phyloP scores from a whole-genome alignment of 1,140 invertebrate genomes.

The fruit fly (Drosophila melanogaster) region DNA sequence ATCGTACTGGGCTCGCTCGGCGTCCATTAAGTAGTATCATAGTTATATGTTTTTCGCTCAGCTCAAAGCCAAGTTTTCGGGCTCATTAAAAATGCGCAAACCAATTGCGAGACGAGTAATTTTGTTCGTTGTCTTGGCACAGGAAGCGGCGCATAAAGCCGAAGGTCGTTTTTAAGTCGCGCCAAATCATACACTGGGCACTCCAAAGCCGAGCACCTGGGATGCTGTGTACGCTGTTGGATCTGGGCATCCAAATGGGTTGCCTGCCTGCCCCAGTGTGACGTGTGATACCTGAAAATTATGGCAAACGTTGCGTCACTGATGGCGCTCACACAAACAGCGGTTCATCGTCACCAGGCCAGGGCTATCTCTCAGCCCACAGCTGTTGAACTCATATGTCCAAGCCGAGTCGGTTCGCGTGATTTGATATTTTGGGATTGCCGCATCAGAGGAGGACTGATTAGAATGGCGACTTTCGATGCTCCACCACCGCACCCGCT shows the following conservation, averaged over 20 bases:
- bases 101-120: conserved; percentile 42
- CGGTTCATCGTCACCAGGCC: conserved; percentile 6
- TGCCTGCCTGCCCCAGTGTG: neutral
- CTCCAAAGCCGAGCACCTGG: conserved; percentile 1
- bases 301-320: conserved; percentile 24
- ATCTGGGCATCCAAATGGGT: neutral
- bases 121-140: conserved; percentile 28
- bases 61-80: conserved; percentile 32
- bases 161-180: conserved; percentile 23
- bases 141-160: conserved; percentile 24
- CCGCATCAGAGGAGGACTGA: conserved; percentile 19
- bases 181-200: conserved; percentile 6
- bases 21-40: too few species aligned
- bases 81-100: conserved; percentile 49
- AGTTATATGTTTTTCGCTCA: neutral
- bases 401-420: neutral
- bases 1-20: conserved; percentile 16
- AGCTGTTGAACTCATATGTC: conserved; percentile 10
- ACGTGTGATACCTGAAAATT: neutral
- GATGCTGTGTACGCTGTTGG: neutral
- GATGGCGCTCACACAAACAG: too few species aligned
- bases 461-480: conserved; percentile 18
- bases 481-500: neutral
- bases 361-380: neutral
- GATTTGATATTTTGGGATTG: conserved; percentile 23